These are phyloP conservation scores for Chrysogorgia sp. DNA, from an alignment of 92 coral and sea anemone species.

Conservation along the genomic window DNA sequence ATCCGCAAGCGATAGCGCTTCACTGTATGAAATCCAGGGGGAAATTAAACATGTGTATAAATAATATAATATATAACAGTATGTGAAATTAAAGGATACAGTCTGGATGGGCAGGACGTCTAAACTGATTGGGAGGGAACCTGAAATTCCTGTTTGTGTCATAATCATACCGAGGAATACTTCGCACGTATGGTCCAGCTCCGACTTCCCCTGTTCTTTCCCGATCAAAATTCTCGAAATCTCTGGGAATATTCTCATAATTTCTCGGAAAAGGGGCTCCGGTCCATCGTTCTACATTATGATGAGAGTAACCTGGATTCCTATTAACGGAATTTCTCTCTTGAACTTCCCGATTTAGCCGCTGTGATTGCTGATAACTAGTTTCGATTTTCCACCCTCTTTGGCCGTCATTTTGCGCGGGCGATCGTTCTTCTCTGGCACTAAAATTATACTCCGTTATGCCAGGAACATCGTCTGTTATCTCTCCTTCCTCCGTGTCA, in stretches of 20 bases:
- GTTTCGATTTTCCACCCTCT: neutral
- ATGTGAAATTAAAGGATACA: constrained; percentile 33
- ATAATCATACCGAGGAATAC: neutral
- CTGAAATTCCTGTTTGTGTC: neutral
- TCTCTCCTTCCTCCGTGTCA: constrained; percentile 97
- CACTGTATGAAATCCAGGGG: no score
- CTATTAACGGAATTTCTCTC: constrained; percentile 13
- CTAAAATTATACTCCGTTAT: constrained; percentile 1
- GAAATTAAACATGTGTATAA: no score
- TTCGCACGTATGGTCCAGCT: neutral
- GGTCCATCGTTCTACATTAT: neutral
- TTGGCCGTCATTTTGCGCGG: neutral
- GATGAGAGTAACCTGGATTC: neutral
- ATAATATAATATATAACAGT: no score
- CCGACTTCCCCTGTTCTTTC: neutral
- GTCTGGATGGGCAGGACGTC: neutral
- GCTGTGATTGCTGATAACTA: neutral
- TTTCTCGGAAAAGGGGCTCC: neutral
- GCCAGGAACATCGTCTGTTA: constrained; percentile 65
- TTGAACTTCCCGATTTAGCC: neutral
- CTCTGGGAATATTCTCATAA: constrained; percentile 1
- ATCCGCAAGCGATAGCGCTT: no score
- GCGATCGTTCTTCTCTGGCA: neutral
- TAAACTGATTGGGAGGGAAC: neutral
- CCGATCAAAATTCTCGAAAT: neutral